Conservation (phyloP, 2,113 vertebrate genomes). For the Osmerus mordax region DNA sequence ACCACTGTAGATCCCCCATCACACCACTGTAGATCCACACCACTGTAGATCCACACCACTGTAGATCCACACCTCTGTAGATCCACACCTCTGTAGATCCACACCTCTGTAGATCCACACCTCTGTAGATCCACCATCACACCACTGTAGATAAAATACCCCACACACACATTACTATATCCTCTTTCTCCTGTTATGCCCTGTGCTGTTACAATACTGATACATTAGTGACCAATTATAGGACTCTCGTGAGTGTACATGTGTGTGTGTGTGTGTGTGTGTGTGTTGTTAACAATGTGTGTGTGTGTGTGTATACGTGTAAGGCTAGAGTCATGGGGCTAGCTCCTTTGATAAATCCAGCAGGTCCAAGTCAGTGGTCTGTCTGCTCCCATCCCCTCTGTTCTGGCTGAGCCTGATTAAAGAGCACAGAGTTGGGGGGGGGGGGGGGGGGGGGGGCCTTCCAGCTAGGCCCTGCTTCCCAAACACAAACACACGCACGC, state of each 20-base stretch:
- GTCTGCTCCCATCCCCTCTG: constrained; percentile 56
- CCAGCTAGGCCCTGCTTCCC: constrained; percentile 55
- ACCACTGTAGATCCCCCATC: not conserved
- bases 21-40: not conserved
- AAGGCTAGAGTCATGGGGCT: constrained; percentile 67
- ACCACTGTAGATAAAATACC: too few relatives aligned
- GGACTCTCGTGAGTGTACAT: constrained; percentile 39
- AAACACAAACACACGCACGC: constrained; percentile 39
- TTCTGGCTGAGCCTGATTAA: constrained; percentile 70
- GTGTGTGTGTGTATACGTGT: constrained; percentile 41
- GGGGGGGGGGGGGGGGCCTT: constrained; percentile 45
- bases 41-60: not conserved
- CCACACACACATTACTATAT: not conserved
- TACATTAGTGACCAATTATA: not conserved
- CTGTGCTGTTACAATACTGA: too few relatives aligned
- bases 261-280: not conserved
- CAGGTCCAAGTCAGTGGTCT: constrained; percentile 61
- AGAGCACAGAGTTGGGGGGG: constrained; percentile 55
- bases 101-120: too few relatives aligned
- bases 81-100: too few relatives aligned
- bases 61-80: too few relatives aligned
- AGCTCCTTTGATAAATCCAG: constrained; percentile 72
- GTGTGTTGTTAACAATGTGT: constrained; percentile 7
- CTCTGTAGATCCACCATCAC: not conserved
- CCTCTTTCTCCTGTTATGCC: constrained; percentile 22